Conservation (phyloP, 2,888 invertebrate species). For the Drosophila ezoana region DNA sequence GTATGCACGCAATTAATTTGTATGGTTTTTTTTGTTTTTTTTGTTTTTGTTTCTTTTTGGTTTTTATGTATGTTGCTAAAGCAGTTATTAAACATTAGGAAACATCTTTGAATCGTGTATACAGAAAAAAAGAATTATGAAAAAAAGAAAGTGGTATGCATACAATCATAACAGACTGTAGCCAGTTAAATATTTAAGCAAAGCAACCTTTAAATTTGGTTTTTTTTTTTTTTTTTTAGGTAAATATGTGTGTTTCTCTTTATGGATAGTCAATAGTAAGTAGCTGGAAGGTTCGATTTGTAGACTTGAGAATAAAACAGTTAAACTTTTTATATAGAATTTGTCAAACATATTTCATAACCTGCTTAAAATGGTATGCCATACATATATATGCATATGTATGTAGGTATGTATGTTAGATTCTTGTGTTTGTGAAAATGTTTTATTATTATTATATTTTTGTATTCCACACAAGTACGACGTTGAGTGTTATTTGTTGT, state of each 20-base stretch:
- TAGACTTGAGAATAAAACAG: constrained; percentile 38
- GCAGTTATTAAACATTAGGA: constrained; percentile 74
- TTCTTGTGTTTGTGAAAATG: constrained; percentile 7
- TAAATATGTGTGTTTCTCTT: constrained; percentile 25
- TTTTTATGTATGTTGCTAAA: constrained; percentile 58
- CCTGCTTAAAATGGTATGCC: constrained; percentile 18
- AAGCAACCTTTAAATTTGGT: constrained; percentile 29
- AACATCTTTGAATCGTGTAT: constrained; percentile 50
- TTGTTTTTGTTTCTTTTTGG: constrained; percentile 26
- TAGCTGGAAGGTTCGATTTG: constrained; percentile 56
- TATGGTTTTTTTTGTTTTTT: constrained; percentile 22
- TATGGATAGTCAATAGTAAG: constrained; percentile 40
- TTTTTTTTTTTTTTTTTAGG: constrained; percentile 12
- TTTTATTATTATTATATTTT: constrained; percentile 2
- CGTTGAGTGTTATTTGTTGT: not conserved
- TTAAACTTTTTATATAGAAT: constrained; percentile 26
- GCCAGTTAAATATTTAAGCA: constrained; percentile 26
- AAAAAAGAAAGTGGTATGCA: constrained; percentile 36
- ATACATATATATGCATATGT: not conserved
- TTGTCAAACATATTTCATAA: constrained; percentile 28
- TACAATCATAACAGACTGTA: constrained; percentile 13
- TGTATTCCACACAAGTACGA: constrained; percentile 9
- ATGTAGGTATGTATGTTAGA: constrained; percentile 1
- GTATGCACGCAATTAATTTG: constrained; percentile 47
- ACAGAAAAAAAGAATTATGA: constrained; percentile 57